phyloP scores from a whole-genome alignment of 2,113 vertebrate species.

The Nesospiza acunhae region DNA sequence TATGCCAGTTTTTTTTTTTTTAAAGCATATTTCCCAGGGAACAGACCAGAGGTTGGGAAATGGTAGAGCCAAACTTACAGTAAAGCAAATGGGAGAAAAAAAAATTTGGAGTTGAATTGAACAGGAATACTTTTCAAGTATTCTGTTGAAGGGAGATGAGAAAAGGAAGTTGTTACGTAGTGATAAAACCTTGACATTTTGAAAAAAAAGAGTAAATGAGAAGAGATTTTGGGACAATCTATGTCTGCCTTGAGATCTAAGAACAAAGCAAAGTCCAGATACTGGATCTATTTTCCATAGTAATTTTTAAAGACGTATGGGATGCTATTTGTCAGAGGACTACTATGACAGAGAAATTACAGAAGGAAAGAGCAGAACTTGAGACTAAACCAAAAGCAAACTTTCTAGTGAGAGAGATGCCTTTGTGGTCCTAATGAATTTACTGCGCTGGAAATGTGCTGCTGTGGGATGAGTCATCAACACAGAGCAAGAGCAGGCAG shows the following conservation, averaged over 20 bases:
- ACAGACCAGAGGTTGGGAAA: background rate
- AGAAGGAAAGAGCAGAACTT: background rate
- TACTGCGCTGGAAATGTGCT: background rate
- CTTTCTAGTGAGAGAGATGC: background rate
- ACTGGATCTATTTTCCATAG: background rate
- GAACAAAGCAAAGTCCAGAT: background rate
- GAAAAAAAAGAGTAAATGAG: background rate
- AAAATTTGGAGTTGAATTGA: fast-evolving
- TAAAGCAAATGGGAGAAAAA: background rate
- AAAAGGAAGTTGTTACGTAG: background rate
- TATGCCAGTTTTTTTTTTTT: background rate
- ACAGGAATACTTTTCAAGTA: background rate
- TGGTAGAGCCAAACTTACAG: background rate
- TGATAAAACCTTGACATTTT: background rate
- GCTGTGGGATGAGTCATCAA: background rate
- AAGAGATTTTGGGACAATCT: background rate
- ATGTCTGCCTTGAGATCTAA: background rate
- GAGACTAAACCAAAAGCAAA: background rate
- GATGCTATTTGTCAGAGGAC: background rate
- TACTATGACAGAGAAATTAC: background rate
- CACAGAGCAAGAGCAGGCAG: background rate
- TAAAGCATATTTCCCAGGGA: background rate
- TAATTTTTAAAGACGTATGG: background rate
- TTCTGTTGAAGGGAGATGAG: background rate
- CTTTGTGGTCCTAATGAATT: background rate